Percentiles rank a stretch among this genome's conserved stretches.
phyloP scores from a whole-genome alignment of 1,140 invertebrate genomes.

The Ips nitidus region DNA sequence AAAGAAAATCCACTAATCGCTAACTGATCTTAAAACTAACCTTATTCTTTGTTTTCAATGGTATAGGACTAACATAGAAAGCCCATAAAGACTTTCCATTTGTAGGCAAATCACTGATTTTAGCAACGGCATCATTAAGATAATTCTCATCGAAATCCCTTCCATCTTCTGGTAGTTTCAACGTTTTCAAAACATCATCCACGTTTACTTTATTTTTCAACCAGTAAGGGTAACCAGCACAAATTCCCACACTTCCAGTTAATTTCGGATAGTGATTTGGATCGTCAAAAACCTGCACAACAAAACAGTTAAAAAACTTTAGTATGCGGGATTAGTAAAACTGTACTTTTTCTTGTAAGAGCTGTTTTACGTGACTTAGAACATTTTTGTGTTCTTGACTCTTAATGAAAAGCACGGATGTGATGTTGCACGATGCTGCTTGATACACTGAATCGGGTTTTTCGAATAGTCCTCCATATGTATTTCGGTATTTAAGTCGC shows the following conservation, averaged over 20 bases:
- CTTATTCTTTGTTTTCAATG: no score
- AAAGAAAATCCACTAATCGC: not conserved
- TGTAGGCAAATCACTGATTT: no score
- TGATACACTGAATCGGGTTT: not conserved
- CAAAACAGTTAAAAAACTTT: not conserved
- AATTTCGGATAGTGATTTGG: constrained; percentile 1
- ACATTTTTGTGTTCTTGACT: not conserved
- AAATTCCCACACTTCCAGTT: not conserved
- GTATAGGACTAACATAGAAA: no score
- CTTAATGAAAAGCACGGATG: not conserved
- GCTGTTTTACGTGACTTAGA: not conserved
- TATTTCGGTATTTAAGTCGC: not conserved
- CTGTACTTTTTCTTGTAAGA: not conserved
- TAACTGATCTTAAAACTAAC: no score
- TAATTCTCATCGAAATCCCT: not conserved
- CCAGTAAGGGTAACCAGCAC: not conserved
- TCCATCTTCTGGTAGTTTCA: not conserved
- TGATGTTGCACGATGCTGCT: not conserved
- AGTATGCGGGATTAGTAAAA: not conserved
- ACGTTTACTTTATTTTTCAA: not conserved
- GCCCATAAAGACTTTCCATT: no score
- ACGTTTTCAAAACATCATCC: not conserved
- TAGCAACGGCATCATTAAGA: no score
- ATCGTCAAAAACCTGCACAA: constrained; percentile 1
- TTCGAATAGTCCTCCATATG: not conserved